Evolutionary conservation across 1,140 invertebrate genomes (phyloP).

Genomic region (Penaeus indicus): DNA sequence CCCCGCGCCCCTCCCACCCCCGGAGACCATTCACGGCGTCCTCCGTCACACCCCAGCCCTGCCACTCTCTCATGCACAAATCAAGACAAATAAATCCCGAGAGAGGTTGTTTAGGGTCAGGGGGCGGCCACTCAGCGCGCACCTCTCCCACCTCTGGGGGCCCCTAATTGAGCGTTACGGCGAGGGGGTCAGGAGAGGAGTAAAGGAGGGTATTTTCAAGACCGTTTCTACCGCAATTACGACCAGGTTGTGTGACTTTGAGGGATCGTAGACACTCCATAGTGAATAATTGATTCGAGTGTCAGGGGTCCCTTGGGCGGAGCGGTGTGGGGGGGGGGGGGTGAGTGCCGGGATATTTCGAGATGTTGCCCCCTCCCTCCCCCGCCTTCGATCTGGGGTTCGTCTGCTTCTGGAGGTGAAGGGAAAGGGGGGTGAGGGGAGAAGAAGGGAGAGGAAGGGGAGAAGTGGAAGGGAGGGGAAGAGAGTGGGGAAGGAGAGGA

Average conservation of each 20-base stretch:
- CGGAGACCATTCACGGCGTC: not conserved
- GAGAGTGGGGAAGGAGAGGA: too few relatives aligned
- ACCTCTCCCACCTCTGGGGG: not conserved
- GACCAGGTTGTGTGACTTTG: conserved; percentile 46
- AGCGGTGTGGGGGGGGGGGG: not conserved
- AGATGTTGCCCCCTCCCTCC: too few relatives aligned
- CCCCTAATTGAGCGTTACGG: conserved; percentile 51
- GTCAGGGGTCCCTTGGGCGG: not conserved
- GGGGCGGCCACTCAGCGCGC: conserved; percentile 14
- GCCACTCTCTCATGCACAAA: conserved; percentile 39
- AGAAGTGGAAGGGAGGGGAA: too few relatives aligned
- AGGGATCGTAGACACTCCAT: conserved; percentile 54
- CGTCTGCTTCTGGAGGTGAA: too few relatives aligned
- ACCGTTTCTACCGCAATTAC: conserved; percentile 43
- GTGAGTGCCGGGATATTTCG: not conserved
- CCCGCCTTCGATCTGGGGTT: too few relatives aligned
- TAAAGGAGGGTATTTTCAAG: conserved; percentile 35
- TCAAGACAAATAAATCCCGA: conserved; percentile 46
- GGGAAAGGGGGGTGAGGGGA: too few relatives aligned
- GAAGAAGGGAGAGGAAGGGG: too few relatives aligned
- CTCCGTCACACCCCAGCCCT: not conserved
- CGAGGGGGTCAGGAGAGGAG: not conserved
- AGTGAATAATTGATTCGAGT: conserved; percentile 51
- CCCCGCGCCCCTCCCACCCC: too few relatives aligned
- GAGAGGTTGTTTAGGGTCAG: conserved; percentile 11